phyloP scores from a whole-genome alignment of 2,888 invertebrate genomes.

The Caenorhabditis sp. region DNA sequence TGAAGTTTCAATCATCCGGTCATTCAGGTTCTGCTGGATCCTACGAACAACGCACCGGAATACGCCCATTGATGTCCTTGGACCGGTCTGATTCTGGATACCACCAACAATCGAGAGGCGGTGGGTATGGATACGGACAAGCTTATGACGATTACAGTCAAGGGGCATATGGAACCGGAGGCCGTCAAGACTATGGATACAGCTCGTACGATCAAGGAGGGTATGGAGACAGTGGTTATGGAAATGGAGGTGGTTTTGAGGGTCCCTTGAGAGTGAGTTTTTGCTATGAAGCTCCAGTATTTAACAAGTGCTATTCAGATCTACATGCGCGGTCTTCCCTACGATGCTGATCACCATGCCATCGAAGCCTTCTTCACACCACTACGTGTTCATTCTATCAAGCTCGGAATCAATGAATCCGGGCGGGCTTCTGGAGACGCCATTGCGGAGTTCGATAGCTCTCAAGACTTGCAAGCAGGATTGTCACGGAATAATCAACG shows the following conservation, averaged over 20 bases:
- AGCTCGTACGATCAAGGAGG: slow-evolving; percentile 36
- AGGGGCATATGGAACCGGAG: slow-evolving; percentile 27
- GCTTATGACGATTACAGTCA: slow-evolving; percentile 18
- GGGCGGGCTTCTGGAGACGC: slow-evolving; percentile 80
- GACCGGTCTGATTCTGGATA: slow-evolving; percentile 36
- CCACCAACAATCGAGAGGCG: neutral
- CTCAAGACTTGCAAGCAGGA: slow-evolving; percentile 72
- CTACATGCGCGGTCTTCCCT: slow-evolving; percentile 81
- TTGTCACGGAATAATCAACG: slow-evolving; percentile 72
- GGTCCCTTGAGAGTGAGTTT: slow-evolving; percentile 40
- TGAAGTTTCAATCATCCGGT: too few species aligned
- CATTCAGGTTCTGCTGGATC: slow-evolving; percentile 9
- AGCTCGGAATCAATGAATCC: slow-evolving; percentile 71
- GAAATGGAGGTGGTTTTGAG: slow-evolving; percentile 7
- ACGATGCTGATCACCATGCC: slow-evolving; percentile 70
- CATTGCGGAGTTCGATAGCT: slow-evolving; percentile 74
- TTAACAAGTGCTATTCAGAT: slow-evolving; percentile 62
- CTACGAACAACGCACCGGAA: slow-evolving; percentile 46
- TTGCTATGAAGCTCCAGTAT: neutral
- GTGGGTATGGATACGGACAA: slow-evolving; percentile 11
- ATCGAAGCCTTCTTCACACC: slow-evolving; percentile 79
- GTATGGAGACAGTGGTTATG: slow-evolving; percentile 26
- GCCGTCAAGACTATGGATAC: slow-evolving; percentile 26
- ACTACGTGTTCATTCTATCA: slow-evolving; percentile 71
- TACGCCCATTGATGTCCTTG: slow-evolving; percentile 52